Percentiles rank a stretch among this genome's conserved stretches.
Conservation (phyloP, 2,113 vertebrate species). For the Ardeotis arabs region DNA sequence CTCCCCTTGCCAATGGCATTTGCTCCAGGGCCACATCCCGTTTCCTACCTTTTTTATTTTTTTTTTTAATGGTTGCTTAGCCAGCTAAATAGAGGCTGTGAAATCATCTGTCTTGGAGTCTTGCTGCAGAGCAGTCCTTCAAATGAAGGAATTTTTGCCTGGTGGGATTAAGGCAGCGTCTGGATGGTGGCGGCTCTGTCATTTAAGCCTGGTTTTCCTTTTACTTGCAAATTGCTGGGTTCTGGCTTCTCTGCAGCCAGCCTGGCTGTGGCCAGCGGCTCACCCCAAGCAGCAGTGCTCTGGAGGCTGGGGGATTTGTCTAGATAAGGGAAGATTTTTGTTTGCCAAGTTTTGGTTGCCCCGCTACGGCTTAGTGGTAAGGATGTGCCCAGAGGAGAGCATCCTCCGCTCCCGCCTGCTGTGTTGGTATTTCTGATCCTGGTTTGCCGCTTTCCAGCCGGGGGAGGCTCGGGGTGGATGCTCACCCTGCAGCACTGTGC, state of each 20-base stretch:
- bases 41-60: neutral
- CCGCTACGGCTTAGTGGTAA: rapidly evolving
- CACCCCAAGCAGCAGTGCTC: neutral
- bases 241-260: neutral
- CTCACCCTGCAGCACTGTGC: rapidly evolving
- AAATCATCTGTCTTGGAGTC: neutral
- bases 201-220: neutral
- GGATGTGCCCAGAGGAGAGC: neutral
- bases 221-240: neutral
- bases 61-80: neutral
- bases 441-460: neutral
- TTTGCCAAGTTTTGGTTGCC: neutral
- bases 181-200: neutral
- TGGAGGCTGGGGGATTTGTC: neutral
- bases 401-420: rapidly evolving
- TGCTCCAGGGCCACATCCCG: neutral
- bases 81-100: neutral
- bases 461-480: neutral
- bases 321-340: neutral
- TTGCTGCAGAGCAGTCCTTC: neutral
- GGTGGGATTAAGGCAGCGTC: neutral
- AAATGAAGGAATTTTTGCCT: conserved; percentile 8
- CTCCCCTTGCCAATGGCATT: rapidly evolving
- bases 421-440: rapidly evolving
- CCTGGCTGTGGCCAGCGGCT: neutral